Conservation (phyloP, 2,888 invertebrate genomes). For the Argyra leucocephala region DNA sequence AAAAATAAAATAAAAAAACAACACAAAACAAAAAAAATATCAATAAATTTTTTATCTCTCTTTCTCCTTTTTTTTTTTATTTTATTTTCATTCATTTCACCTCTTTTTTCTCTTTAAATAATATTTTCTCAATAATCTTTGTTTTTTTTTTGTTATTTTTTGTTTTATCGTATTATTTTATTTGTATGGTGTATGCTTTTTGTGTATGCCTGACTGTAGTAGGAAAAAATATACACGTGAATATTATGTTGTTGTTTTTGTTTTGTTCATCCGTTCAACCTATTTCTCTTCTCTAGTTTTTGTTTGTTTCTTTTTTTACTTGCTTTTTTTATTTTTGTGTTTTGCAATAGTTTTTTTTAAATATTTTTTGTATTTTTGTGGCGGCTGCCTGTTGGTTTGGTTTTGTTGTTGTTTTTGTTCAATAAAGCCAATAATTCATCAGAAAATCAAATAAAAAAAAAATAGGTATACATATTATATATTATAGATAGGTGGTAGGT, state of each 20-base stretch:
- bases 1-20: not conserved
- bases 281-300: not conserved
- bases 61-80: not conserved
- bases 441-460: not conserved
- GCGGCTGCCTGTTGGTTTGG: not conserved
- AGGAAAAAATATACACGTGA: too few relatives aligned
- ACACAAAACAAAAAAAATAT: not conserved
- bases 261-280: too few relatives aligned
- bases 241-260: too few relatives aligned
- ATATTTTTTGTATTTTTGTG: not conserved
- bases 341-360: not conserved
- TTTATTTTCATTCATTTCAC: not conserved
- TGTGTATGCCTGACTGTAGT: too few relatives aligned
- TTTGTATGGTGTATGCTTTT: too few relatives aligned
- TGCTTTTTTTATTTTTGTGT: not conserved
- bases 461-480: too few relatives aligned
- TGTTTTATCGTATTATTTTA: too few relatives aligned
- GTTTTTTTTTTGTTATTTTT: too few relatives aligned
- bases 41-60: not conserved
- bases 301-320: not conserved
- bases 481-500: too few relatives aligned
- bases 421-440: not conserved
- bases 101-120: not conserved
- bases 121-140: too few relatives aligned
- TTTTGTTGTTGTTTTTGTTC: not conserved